A percentile compares a stretch with the other conserved stretches of the same genome.
These are phyloP conservation scores for Venusia cambrica DNA, from an alignment of 2,888 invertebrate genomes.

Conservation along the genomic window DNA sequence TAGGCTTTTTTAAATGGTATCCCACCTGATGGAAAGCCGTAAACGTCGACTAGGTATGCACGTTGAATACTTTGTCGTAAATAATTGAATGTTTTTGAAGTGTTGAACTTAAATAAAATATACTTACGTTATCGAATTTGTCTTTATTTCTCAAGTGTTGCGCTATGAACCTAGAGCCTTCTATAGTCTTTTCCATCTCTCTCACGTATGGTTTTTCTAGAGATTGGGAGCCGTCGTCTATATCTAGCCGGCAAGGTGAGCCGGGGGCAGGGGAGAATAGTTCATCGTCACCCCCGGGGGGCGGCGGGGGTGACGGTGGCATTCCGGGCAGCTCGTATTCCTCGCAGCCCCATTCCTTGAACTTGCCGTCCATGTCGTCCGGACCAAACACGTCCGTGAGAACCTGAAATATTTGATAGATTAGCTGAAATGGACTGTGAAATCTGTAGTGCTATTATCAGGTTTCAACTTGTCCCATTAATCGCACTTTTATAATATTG, in stretches of 20 bases:
- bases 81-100: too few relatives aligned
- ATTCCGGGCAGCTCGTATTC: slow-evolving; percentile 89
- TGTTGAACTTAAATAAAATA: too few relatives aligned
- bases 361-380: slow-evolving; percentile 75
- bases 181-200: slow-evolving; percentile 95
- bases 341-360: slow-evolving; percentile 80
- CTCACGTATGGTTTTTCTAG: slow-evolving; percentile 90
- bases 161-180: slow-evolving; percentile 95
- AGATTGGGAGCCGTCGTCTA: slow-evolving; percentile 86
- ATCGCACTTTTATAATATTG: too few relatives aligned
- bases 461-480: too few relatives aligned
- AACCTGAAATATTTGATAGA: slow-evolving; percentile 69
- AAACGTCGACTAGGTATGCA: too few relatives aligned
- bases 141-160: slow-evolving; percentile 97
- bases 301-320: slow-evolving; percentile 86
- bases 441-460: too few relatives aligned
- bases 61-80: too few relatives aligned
- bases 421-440: too few relatives aligned
- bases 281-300: slow-evolving; percentile 91
- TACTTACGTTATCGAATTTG: slow-evolving; percentile 95
- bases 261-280: slow-evolving; percentile 90
- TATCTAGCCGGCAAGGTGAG: slow-evolving; percentile 81
- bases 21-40: too few relatives aligned
- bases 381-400: slow-evolving; percentile 89
- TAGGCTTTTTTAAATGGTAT: too few relatives aligned